These are phyloP conservation scores for Parnassius apollo DNA, from an alignment of 2,888 invertebrate species.

Conservation along the genomic window DNA sequence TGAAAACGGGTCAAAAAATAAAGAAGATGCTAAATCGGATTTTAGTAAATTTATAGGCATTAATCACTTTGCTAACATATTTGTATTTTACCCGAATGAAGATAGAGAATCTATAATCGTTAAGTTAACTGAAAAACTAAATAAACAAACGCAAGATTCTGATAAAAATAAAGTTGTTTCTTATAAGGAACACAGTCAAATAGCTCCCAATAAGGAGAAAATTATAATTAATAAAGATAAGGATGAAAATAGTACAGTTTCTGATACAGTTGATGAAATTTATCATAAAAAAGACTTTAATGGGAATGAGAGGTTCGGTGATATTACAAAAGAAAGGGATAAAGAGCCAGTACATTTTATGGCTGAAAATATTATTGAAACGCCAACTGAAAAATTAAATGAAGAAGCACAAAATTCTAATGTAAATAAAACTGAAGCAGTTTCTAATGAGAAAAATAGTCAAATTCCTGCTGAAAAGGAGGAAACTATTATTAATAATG, in stretches of 20 bases:
- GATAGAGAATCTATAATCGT: background rate
- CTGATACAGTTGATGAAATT: background rate
- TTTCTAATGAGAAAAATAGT: too few species aligned
- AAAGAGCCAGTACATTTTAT: too few species aligned
- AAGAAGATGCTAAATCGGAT: slow-evolving; percentile 6
- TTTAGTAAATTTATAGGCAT: slow-evolving; percentile 15
- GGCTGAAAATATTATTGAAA: background rate
- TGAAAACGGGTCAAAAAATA: background rate
- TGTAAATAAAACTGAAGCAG: too few species aligned
- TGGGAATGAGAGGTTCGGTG: too few species aligned
- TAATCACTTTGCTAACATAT: slow-evolving; percentile 13
- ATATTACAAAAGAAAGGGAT: too few species aligned
- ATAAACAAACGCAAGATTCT: background rate
- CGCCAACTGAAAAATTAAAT: background rate
- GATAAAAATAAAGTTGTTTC: too few species aligned
- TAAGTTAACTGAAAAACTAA: background rate
- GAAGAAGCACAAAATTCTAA: too few species aligned
- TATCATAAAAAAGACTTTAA: too few species aligned
- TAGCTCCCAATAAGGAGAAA: background rate
- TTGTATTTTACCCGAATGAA: slow-evolving; percentile 12
- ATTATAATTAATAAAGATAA: background rate
- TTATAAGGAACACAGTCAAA: background rate
- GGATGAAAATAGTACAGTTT: background rate
- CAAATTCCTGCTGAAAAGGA: too few species aligned
- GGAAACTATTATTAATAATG: too few species aligned